Evolutionary conservation across 2,113 vertebrate species (phyloP).

Genomic region (Bombycilla garrulus): DNA sequence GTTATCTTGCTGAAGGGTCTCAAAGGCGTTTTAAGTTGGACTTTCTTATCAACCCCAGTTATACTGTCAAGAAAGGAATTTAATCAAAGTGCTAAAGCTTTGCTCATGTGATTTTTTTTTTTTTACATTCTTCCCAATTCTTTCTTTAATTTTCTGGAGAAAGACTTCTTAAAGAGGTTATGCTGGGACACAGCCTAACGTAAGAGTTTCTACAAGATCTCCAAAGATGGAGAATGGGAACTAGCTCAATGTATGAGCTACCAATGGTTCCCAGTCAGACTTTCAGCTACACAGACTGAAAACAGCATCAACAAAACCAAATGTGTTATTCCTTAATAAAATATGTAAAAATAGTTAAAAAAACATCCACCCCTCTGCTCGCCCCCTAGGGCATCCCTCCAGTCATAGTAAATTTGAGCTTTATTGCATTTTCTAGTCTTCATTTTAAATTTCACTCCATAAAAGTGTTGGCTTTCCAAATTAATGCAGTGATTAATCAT

Average conservation of each 20-base stretch:
- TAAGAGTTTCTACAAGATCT: background rate
- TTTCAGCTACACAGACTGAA: background rate
- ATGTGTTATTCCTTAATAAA: background rate
- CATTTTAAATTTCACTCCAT: background rate
- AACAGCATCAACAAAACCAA: background rate
- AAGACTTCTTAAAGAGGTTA: background rate
- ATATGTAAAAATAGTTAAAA: background rate
- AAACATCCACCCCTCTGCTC: background rate
- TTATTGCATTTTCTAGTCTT: background rate
- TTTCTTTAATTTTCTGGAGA: background rate
- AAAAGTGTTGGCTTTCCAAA: background rate
- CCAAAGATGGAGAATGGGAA: background rate
- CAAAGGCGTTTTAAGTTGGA: background rate
- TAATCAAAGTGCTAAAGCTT: background rate
- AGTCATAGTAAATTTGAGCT: background rate
- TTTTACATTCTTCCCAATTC: background rate
- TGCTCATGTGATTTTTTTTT: background rate
- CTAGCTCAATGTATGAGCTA: background rate
- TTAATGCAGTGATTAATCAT: background rate
- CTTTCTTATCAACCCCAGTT: background rate
- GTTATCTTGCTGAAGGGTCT: background rate
- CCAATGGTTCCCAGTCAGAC: background rate
- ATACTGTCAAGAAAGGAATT: background rate
- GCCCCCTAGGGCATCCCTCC: background rate
- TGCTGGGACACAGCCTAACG: background rate